Evolutionary conservation across 2,797 vertebrate species (phyloP), one percentile per base, ranked within the genome.

Genomic region (Bradypus variegatus): DNA sequence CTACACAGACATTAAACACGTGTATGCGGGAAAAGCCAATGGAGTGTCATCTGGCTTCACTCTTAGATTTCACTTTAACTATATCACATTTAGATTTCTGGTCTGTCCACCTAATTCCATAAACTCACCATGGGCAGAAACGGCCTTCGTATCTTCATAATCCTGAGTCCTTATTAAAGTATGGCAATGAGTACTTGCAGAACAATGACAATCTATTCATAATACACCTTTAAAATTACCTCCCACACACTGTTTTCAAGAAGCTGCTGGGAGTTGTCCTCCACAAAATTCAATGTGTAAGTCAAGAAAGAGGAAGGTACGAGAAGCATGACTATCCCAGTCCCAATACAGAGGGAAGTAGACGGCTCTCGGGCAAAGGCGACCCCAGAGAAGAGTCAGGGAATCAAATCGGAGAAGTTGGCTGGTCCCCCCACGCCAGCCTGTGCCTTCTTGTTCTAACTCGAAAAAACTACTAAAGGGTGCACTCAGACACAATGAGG

Each of bases 51-150:
- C n/a, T 80, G 45, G 2, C 41, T 83, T 75, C n/a, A 81, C 14
- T 73, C 58, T 78, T 50, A 75, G 38, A 88, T 93, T 86, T 88
- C 76, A 64, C 8, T 90, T 91, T 80, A n/a, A n/a, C n/a, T n/a
- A 77, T 65, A 19, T 55, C 55, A 55, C 31, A 73, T 12, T 65
- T 19, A 55, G 62, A 36, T 81, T 89, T 94, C 45, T 80, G 82
- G 9, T 60, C 36, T 89, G 45, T 38, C 55, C 31, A 90, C 21
- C 50, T 91, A 62, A 62, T 41, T 69, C 65, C 79, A 75, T 38
- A 79, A 79, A 85, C 23, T 78, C 19, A 64, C n/a, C 36, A 27
- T 6, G 38, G 29, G 9, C 38, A 85, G n/a, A 67, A 81, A 33
- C 16, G 12, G 19, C 41, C 75, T 89, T 88, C 69, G 48, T 65